phyloP scores from a whole-genome alignment of 2,797 vertebrate species.

The Borostomias antarcticus region DNA sequence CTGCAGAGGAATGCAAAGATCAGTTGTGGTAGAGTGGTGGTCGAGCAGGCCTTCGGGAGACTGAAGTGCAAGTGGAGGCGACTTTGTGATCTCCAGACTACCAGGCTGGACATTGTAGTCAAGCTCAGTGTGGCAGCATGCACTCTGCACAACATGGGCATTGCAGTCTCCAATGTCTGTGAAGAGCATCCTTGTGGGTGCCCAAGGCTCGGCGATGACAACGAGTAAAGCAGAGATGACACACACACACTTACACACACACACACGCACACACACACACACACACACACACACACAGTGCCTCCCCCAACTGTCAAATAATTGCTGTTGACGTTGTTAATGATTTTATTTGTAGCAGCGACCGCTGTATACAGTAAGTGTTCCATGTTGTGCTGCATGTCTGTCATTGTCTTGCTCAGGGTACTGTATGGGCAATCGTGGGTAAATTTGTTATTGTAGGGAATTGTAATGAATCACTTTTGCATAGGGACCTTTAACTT shows the following conservation, averaged over 20 bases:
- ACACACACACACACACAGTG: background rate
- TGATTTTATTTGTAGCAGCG: too few species aligned
- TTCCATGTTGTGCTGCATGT: too few species aligned
- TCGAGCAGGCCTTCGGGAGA: constrained; percentile 19
- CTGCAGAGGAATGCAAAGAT: constrained; percentile 7
- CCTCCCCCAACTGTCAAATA: background rate
- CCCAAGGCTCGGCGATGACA: constrained; percentile 21
- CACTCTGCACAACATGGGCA: constrained; percentile 7
- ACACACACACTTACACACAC: background rate
- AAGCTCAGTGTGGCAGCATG: constrained; percentile 19
- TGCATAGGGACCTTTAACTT: too few species aligned
- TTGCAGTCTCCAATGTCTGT: constrained; percentile 14
- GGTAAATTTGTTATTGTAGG: too few species aligned
- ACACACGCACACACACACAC: background rate
- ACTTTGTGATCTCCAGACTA: constrained; percentile 12
- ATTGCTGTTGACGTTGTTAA: too few species aligned
- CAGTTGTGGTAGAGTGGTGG: constrained; percentile 15
- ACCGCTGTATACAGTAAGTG: too few species aligned
- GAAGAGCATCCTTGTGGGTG: constrained; percentile 16
- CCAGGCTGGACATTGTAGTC: constrained; percentile 1
- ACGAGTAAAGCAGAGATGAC: background rate
- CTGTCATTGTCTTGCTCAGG: too few species aligned
- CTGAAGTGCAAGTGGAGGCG: constrained; percentile 26
- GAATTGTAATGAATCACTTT: too few species aligned
- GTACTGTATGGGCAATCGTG: too few species aligned